Base-by-base conservation (phyloP, 1,140 invertebrate genomes). In the Orchesella cincta region DNA sequence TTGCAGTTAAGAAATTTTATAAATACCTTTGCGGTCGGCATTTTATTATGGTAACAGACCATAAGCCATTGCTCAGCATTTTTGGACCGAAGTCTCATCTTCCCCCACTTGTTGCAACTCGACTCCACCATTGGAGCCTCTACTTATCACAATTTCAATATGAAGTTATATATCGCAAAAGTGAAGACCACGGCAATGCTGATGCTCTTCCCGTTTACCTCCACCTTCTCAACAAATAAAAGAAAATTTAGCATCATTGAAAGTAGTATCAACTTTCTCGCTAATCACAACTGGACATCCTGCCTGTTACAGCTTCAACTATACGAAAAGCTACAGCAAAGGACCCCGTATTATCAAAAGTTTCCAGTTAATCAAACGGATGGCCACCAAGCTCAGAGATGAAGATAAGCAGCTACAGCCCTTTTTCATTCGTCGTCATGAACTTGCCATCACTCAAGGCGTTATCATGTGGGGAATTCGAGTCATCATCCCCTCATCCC, bases 1-100 rank as follows among this genome's bases (percentile, higher is more conserved):
- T 86, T 82, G 78, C 84, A 83, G 5, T 82, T 88, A 14, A 84
- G 84, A 78, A 85, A 85, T 73, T 88, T 87, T 78, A 83, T 86
- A 77, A 85, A 28, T 88, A 85, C 78, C 36, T 88, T 0, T 85
- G 82, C 78, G 86, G 87, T 8, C 26, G 29, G 1, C 23, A 23
- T 18, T 67, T 67, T n/a, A 67, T 67, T n/a, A 14, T 67, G 62
- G 31, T 67, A 12, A 67, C 62, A 0, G 84, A 86, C 73, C 62
- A 67, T 29, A 23, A 8, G 12, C 62, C 62, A 14, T n/a, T 67
- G 31, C 29, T 67, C 5, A 12, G 3, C 28, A 67, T 67, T 12
- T 33, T 67, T 67, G 62, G 29, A 31, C 8, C 8, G 26, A 67
- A 33, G n/a, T 14, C 26, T 8, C 26, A 31, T 29, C 12, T 57